Percentiles rank a stretch among this genome's conserved stretches.
These are phyloP conservation scores for Riparia riparia DNA, from an alignment of 2,113 vertebrate species.

Conservation along the genomic window DNA sequence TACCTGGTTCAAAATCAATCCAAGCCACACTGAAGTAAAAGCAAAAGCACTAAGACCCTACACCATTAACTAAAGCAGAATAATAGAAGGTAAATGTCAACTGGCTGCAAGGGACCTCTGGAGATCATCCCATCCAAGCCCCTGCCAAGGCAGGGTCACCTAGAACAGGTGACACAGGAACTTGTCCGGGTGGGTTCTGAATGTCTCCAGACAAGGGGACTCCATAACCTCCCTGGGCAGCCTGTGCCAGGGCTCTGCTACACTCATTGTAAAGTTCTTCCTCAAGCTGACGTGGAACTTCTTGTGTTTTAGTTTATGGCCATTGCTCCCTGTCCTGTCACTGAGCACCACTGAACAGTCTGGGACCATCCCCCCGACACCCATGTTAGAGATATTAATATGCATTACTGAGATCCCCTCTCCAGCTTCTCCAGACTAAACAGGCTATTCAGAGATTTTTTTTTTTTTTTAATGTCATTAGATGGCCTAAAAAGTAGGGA, in stretches of 20 bases:
- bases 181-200: background rate
- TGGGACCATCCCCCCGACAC: background rate
- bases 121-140: background rate
- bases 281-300: fast-evolving
- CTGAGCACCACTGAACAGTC: background rate
- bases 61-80: background rate
- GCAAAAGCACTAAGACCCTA: background rate
- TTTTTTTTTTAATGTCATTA: background rate
- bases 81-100: background rate
- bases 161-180: background rate
- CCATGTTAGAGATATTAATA: background rate
- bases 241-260: background rate
- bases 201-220: background rate
- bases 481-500: background rate
- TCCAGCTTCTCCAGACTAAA: background rate
- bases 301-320: background rate
- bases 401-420: background rate
- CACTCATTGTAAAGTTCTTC: background rate
- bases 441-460: background rate
- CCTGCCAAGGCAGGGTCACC: background rate
- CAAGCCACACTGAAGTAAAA: background rate
- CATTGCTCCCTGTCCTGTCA: background rate
- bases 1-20: background rate
- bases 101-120: background rate
- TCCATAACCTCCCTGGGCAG: background rate